Base-by-base conservation (phyloP, 2,888 invertebrate genomes). In the Macaria notata region DNA sequence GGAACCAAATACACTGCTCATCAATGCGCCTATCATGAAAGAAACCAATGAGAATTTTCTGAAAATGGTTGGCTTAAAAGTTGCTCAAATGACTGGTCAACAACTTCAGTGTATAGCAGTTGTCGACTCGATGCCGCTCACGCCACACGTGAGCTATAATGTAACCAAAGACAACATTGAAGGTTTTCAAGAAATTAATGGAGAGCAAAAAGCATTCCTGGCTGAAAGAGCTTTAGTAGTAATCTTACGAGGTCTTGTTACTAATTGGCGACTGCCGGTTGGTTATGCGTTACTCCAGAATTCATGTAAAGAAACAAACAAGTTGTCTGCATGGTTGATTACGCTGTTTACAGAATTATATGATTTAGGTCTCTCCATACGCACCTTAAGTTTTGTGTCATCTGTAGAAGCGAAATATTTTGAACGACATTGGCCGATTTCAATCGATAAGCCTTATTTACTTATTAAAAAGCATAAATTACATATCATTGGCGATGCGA, bases 151-250 rank as follows among this genome's bases (percentile, higher is more conserved):
- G 4, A 65, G 60, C 59, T 71, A 68, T 56, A 50, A 67, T 48
- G 59, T 64, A 5, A 64, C 59, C 49, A 9, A 63, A 9, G 69
- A 74, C 33, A 71, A 55, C 56, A 65, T 72, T 8, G 50, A 60
- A 7, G 72, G 72, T 4, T 70, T 72, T 9, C 69, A 71, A 30
- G 71, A 72, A 56, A 51, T 70, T 38, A 59, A 71, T 31, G 69
- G 68, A 19, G 36, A 60, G 3, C 67, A 69, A 51, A 49, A 58
- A 0, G 48, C 64, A 41, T 8, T 51, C 19, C 69, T 65, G 4
- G 71, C 73, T 19, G 62, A 63, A 49, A 31, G 62, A 45, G 71
- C 69, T 8, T 54, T 73, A 30, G 68, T 71, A 0, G 41, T 68
- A 6, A 62, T 72, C 9, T 36, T 67, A 4, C 56, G 56, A 19